phyloP scores from a whole-genome alignment of 2,888 invertebrate genomes.

The Drosophila atripex region DNA sequence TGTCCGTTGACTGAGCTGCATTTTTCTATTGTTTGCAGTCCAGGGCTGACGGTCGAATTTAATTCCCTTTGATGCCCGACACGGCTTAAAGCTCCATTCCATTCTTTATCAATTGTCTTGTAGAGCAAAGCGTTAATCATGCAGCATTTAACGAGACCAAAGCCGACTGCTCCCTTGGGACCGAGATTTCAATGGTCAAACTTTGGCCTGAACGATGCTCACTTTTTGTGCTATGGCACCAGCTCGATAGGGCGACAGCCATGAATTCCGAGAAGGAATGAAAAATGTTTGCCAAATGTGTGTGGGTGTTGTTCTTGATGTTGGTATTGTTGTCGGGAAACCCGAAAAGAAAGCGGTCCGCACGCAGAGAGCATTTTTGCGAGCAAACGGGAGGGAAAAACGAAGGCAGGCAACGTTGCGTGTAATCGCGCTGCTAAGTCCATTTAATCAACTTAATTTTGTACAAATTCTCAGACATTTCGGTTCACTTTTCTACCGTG shows the following conservation, averaged over 20 bases:
- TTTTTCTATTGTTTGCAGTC: conserved; percentile 29
- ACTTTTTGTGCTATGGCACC: conserved; percentile 9
- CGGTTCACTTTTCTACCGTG: conserved; percentile 33
- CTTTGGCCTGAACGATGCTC: conserved; percentile 42
- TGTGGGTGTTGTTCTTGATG: conserved; percentile 11
- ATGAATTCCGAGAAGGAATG: conserved; percentile 53
- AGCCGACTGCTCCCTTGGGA: conserved; percentile 59
- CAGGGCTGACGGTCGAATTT: conserved; percentile 21
- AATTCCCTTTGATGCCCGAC: conserved; percentile 36
- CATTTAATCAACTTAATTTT: conserved; percentile 77
- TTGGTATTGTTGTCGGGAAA: conserved; percentile 6
- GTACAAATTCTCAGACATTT: conserved; percentile 74
- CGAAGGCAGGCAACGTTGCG: conserved; percentile 56
- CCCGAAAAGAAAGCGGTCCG: conserved; percentile 13
- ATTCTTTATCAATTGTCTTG: conserved; percentile 73
- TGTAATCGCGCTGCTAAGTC: conserved; percentile 75
- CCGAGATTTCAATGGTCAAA: conserved; percentile 71
- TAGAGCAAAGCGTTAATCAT: conserved; percentile 74
- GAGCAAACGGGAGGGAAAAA: background rate
- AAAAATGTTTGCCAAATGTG: conserved; percentile 54
- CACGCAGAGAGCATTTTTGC: conserved; percentile 1
- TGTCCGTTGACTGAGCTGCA: conserved; percentile 31
- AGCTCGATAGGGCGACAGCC: conserved; percentile 41
- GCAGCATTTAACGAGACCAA: conserved; percentile 71
- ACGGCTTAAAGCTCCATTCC: conserved; percentile 38